Base-by-base conservation (phyloP, 2,797 vertebrate species). In the Pangasius sanitwongsei region DNA sequence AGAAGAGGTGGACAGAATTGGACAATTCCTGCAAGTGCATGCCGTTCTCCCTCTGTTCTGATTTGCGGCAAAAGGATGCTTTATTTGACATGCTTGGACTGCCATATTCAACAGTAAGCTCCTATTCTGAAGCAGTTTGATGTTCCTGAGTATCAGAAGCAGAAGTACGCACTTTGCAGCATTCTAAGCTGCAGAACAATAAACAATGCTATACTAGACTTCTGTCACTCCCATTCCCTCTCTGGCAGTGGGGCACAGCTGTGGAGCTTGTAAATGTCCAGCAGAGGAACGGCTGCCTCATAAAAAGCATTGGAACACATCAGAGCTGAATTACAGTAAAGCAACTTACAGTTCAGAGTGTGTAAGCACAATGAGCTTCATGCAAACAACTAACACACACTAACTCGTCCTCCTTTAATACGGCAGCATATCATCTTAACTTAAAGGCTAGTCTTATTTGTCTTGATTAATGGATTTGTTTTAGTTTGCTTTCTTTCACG, bases 261-360 rank as follows among this genome's bases (percentile, higher is more conserved):
- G 92, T 88, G 84, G 86, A 86, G 86, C 86, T 67, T 87, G 53
- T 89, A 90, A 93, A 91, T 90, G 85, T 87, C 83, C 34, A 83
- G 84, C 74, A 80, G 70, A 86, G 83, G 89, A 88, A 80, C 65
- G 83, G 44, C 75, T 82, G 67, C 53, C 65, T 84, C 67, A 90
- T 91, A 89, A 92, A 90, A 88, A 63, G 80, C 83, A 69, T 41
- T 88, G 86, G 74, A 87, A 88, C 18, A 18, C 84, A 80, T 82
- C 63, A 72, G 61, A 85, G 74, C 61, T 65, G 90, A 89, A 85
- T 87, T 89, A 82, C 70, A 90, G 59, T 87, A 55, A 89, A 84
- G 67, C 20, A 31, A 63, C 67, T 59, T 78, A 61, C 69, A 91
- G 65, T 77, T 84, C 41, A 28, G n/a, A 50, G 44, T 63, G 67